Percentiles rank a stretch among this genome's conserved stretches.
phyloP scores from a whole-genome alignment of 2,113 vertebrate species.

The Poicephalus meyeri region DNA sequence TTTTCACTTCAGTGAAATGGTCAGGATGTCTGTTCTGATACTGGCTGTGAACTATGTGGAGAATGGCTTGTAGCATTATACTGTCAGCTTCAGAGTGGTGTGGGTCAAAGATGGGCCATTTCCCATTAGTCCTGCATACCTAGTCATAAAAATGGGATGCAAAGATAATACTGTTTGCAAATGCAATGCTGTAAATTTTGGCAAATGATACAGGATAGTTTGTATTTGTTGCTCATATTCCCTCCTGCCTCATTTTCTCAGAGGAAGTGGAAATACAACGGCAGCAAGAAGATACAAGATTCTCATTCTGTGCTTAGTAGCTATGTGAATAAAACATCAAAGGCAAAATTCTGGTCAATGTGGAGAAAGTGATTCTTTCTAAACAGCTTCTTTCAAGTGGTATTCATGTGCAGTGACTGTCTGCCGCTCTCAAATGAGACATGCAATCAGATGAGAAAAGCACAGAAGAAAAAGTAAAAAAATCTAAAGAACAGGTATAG shows the following conservation, averaged over 20 bases:
- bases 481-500: background rate
- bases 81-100: background rate
- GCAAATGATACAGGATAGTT: background rate
- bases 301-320: background rate
- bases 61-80: background rate
- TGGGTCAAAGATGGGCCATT: background rate
- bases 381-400: background rate
- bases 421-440: background rate
- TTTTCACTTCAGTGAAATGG: background rate
- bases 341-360: background rate
- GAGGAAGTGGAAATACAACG: background rate
- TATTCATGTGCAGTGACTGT: background rate
- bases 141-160: background rate
- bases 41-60: background rate
- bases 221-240: background rate
- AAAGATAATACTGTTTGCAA: background rate
- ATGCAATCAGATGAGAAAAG: background rate
- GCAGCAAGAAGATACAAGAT: background rate
- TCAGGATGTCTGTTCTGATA: background rate
- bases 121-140: background rate
- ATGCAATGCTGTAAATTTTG: background rate
- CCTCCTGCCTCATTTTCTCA: background rate
- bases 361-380: background rate
- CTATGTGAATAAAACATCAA: background rate
- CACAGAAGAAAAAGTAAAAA: background rate